A percentile compares a stretch with the other conserved stretches of the same genome.
Evolutionary conservation across 1,140 invertebrate genomes (phyloP).

Genomic region (Calliopsis andreniformis): DNA sequence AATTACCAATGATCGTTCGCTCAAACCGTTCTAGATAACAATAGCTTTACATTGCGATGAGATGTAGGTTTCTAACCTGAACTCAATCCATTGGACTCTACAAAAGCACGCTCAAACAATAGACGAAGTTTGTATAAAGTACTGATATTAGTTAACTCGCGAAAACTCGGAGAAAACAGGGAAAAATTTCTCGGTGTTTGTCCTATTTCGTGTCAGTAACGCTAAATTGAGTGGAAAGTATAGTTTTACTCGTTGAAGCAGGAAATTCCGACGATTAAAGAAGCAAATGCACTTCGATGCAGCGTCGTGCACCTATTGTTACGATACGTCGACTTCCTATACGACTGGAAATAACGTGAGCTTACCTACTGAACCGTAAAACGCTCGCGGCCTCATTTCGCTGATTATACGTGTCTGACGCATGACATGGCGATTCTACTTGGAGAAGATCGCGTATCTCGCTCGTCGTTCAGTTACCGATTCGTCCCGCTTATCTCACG

Average conservation of each 20-base stretch:
- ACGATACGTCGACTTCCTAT: neutral
- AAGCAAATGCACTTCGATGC: neutral
- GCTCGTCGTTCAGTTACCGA: constrained; percentile 19
- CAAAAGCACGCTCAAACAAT: too few relatives aligned
- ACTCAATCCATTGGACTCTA: neutral
- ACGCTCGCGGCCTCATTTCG: neutral
- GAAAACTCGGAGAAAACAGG: too few relatives aligned
- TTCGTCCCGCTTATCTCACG: constrained; percentile 18
- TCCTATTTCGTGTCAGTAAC: too few relatives aligned
- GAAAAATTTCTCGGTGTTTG: too few relatives aligned
- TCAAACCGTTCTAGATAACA: neutral
- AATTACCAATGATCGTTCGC: neutral
- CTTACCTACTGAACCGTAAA: neutral
- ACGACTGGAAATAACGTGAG: neutral
- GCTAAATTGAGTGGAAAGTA: too few relatives aligned
- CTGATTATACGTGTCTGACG: neutral
- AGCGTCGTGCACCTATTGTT: neutral
- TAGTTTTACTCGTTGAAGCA: too few relatives aligned
- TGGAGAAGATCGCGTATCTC: constrained; percentile 21
- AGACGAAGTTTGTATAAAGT: too few relatives aligned
- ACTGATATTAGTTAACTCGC: too few relatives aligned
- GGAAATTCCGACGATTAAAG: neutral
- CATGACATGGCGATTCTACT: neutral
- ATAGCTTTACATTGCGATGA: too few relatives aligned
- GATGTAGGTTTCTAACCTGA: too few relatives aligned